phyloP scores from a whole-genome alignment of 2,113 vertebrate species.

The Amphilophus citrinellus region DNA sequence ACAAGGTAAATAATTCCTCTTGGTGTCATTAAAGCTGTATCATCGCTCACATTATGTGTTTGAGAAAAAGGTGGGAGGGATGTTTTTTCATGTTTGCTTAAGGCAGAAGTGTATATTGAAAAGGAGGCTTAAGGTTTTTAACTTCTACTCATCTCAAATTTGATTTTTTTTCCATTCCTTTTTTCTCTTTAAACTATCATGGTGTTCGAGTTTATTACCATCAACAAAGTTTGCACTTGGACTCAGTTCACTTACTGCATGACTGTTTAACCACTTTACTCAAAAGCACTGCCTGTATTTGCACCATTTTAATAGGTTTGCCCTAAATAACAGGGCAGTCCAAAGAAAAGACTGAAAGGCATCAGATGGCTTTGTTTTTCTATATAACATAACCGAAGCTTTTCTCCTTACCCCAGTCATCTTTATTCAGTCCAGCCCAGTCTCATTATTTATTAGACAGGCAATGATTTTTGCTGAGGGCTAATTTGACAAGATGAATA shows the following conservation, averaged over 20 bases:
- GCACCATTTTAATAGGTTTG: not conserved
- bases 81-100: not conserved
- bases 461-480: not conserved
- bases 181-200: not conserved
- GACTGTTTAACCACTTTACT: not conserved
- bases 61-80: not conserved
- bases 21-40: not conserved
- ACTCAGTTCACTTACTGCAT: not conserved
- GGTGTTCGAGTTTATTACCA: not conserved
- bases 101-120: not conserved
- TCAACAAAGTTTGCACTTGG: not conserved
- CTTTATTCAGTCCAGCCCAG: not conserved
- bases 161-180: not conserved
- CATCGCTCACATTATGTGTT: not conserved
- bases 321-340: not conserved
- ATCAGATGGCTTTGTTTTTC: not conserved
- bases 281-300: not conserved
- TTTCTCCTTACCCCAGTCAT: not conserved
- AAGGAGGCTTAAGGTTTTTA: not conserved
- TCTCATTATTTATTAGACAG: conserved; percentile 11
- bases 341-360: not conserved
- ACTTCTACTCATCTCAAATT: not conserved
- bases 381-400: not conserved
- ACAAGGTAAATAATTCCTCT: conserved; percentile 62
- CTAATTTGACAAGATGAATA: conserved; percentile 7